Percentiles rank a stretch among this genome's conserved stretches.
Evolutionary conservation across 1,140 invertebrate species (phyloP).

Genomic region (Lasioglossum albipes): DNA sequence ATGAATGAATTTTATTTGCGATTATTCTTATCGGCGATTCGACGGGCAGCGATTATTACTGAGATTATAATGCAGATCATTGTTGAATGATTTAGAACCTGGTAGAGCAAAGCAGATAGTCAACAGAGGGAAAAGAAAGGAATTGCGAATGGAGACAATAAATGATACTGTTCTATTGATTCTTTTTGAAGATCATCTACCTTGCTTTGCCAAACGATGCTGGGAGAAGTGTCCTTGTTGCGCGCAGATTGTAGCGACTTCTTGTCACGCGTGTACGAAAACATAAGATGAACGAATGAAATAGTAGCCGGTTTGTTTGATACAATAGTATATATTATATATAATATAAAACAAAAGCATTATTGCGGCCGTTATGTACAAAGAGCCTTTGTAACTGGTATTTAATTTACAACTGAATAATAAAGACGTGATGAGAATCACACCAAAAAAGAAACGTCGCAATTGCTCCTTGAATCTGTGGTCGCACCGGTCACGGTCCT

Average conservation of each 20-base stretch:
- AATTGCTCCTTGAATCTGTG: not conserved
- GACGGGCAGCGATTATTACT: not conserved
- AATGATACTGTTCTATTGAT: too few relatives aligned
- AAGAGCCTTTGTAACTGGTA: constrained; percentile 79
- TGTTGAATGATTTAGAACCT: not conserved
- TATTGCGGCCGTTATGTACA: constrained; percentile 78
- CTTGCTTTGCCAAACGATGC: too few relatives aligned
- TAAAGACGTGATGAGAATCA: constrained; percentile 72
- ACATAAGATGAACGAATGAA: constrained; percentile 52
- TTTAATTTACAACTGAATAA: constrained; percentile 79
- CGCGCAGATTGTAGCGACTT: not conserved
- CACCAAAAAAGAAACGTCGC: constrained; percentile 37
- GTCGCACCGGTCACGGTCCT: not conserved
- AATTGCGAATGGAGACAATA: too few relatives aligned
- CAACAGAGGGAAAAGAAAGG: too few relatives aligned
- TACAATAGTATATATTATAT: constrained; percentile 74
- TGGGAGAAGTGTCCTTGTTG: too few relatives aligned
- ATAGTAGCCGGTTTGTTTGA: constrained; percentile 76
- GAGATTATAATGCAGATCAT: not conserved
- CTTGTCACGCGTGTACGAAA: constrained; percentile 39
- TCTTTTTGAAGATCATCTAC: too few relatives aligned
- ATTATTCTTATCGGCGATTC: not conserved
- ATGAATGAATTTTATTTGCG: not conserved
- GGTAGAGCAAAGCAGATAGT: too few relatives aligned
- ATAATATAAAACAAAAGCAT: constrained; percentile 77